Evolutionary conservation across 2,888 invertebrate genomes (phyloP), one percentile per base, ranked within the genome.

Genomic region (Laothoe populi): DNA sequence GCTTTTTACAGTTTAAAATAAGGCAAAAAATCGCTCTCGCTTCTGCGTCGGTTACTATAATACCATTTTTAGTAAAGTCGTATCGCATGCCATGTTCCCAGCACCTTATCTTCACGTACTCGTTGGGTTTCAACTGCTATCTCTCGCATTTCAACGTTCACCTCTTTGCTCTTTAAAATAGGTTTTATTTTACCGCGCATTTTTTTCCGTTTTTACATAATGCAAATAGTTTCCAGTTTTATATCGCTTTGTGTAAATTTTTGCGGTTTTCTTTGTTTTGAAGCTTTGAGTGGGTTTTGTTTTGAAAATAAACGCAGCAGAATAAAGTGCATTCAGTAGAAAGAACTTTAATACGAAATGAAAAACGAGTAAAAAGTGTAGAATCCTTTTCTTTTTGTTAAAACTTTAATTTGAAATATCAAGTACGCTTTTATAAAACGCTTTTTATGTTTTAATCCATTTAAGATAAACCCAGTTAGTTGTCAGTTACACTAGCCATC

Each of bases 101-200:
- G 38, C 57, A n/a, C 48, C 62, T 58, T 62, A 64, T 66, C 67
- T 61, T 38, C 13, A 38, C 58, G 53, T 57, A 59, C 62, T 62
- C 42, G 24, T 26, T n/a, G 42, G 26, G 45, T 57, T 46, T 58
- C 26, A 62, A 35, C 21, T 46, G 46, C 19, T 58, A 59, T 62
- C 58, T 62, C 4, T 21, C 40, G 46, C 24, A 42, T 48, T 53
- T 19, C 48, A 40, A 40, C 46, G 38, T 44, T 49, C 16, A 26
- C 48, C 26, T 60, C 53, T 57, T 38, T 44, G 24, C 40, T 19
- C 59, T 44, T 42, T 21, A 59, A 45, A 44, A 59, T 59, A 53
- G 11, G 13, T 53, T 53, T 53, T 53, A 35, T 53, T 53, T 53
- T 35, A 19, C 31, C 26, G 26, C 31, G 11, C 38, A 8, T 13